These are phyloP conservation scores for Onychostruthus taczanowskii DNA, from an alignment of 2,113 vertebrate genomes.

Conservation along the genomic window DNA sequence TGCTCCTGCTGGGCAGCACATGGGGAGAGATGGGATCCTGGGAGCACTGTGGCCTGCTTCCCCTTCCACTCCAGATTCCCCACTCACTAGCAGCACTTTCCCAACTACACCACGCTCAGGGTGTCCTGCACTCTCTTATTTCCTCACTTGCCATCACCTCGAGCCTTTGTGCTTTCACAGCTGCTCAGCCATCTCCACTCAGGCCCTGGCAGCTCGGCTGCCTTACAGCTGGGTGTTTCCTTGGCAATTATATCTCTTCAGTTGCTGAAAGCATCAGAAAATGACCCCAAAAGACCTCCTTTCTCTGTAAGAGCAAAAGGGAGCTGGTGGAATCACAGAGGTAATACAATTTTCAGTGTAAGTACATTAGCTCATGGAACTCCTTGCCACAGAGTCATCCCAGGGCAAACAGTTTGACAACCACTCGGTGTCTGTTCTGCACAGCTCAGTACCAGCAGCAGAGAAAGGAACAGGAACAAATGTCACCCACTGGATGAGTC, in stretches of 20 bases:
- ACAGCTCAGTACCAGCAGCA: background rate
- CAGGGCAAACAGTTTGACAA: slow-evolving; percentile 11
- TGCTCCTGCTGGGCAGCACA: background rate
- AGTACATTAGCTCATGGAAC: background rate
- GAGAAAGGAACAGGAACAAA: background rate
- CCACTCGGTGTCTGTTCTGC: background rate
- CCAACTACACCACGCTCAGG: background rate
- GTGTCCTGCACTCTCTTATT: background rate
- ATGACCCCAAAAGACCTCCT: background rate
- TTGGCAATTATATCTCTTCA: background rate
- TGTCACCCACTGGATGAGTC: background rate
- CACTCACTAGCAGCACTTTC: background rate
- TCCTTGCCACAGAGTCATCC: background rate
- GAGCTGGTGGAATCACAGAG: background rate
- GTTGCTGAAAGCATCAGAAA: slow-evolving; percentile 14
- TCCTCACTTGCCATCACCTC: background rate
- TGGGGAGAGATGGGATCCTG: background rate
- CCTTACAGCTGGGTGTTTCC: background rate
- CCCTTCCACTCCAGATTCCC: background rate
- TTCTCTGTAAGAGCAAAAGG: background rate
- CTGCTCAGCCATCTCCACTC: background rate
- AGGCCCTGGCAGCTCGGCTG: background rate
- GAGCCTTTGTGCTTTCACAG: background rate
- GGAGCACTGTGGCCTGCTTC: fast-evolving
- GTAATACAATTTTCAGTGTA: background rate